Base-by-base conservation (phyloP, 2,113 vertebrate species). In the Alexandromys fortis region DNA sequence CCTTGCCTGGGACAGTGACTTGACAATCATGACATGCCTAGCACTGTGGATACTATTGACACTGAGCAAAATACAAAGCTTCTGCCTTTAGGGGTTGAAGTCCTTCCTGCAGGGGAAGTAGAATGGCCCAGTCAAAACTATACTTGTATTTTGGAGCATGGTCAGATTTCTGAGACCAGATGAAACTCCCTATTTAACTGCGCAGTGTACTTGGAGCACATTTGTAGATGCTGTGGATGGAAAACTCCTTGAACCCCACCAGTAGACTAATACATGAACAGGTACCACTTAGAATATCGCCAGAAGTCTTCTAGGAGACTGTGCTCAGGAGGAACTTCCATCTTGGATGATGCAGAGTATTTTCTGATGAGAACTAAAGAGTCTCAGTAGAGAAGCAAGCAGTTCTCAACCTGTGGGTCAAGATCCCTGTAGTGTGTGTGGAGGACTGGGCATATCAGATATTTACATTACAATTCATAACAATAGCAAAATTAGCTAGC, bases 301-400 rank as follows among this genome's bases (percentile, higher is more conserved):
- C 89, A 33, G 75, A 58, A 76, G 55, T 76, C 78, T 16, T 35
- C 76, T 83, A 35, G 10, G 24, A 94, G 42, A 81, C 4, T n/a
- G 38, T 86, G 28, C 42, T 92, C n/a, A 93, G 63, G 58, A 89
- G 65, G 73, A 85, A 91, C 49, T 73, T 88, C 24, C 86, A 73
- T n/a, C 45, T 86, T 24, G 79, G 52, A 3, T 45, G 89, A 70
- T 9, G 5, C 26, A 24, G 76, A 6, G 28, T 5, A 0, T 49
- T 52, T 87, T 55, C n/a, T 63, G 58, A 58, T 33, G 61, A 78
- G 68, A 92, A 68, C 14, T 33, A n/a, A 73, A 73, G 67, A 70
- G 70, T 19, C 52, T 77, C 1, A 19, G 28, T 21, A 55, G 78
- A n/a, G 49, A 24, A 83, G 81, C 55, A 24, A 83, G 81, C 55